These are phyloP conservation scores for Druon quercuslanigerum DNA, from an alignment of 1,140 invertebrate species.

Conservation along the genomic window DNA sequence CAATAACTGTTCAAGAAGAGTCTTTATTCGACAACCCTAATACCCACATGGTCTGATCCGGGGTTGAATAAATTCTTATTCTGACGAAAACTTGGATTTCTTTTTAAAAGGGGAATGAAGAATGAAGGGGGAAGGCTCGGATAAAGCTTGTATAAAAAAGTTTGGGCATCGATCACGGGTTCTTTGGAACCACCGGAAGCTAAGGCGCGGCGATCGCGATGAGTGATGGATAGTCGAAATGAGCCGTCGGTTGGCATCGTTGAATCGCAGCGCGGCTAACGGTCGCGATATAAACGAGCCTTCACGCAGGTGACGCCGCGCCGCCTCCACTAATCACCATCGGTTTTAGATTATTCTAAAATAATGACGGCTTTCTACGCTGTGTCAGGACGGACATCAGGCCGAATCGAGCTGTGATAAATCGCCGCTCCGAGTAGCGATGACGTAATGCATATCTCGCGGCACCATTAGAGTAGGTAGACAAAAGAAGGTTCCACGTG, in stretches of 20 bases:
- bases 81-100: no score
- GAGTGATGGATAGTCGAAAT: constrained; percentile 67
- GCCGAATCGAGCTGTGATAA: constrained; percentile 59
- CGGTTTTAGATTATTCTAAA: constrained; percentile 76
- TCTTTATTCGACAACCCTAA: no score
- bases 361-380: constrained; percentile 70
- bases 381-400: constrained; percentile 44
- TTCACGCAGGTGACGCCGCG: constrained; percentile 68
- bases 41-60: no score
- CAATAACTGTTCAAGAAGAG: no score
- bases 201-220: constrained; percentile 46
- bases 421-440: constrained; percentile 49
- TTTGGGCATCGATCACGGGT: constrained; percentile 32
- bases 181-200: constrained; percentile 54
- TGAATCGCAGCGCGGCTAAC: constrained; percentile 46
- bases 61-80: no score
- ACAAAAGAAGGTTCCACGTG: constrained; percentile 56
- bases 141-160: neutral
- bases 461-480: constrained; percentile 40
- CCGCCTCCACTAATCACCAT: constrained; percentile 74
- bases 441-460: constrained; percentile 53
- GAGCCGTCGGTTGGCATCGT: constrained; percentile 37
- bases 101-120: no score
- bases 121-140: neutral
- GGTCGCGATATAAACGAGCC: constrained; percentile 59